Percentiles rank a stretch among this genome's conserved stretches.
These are phyloP conservation scores for Lycocerus yunnanus DNA, from an alignment of 2,888 invertebrate genomes.

Conservation along the genomic window DNA sequence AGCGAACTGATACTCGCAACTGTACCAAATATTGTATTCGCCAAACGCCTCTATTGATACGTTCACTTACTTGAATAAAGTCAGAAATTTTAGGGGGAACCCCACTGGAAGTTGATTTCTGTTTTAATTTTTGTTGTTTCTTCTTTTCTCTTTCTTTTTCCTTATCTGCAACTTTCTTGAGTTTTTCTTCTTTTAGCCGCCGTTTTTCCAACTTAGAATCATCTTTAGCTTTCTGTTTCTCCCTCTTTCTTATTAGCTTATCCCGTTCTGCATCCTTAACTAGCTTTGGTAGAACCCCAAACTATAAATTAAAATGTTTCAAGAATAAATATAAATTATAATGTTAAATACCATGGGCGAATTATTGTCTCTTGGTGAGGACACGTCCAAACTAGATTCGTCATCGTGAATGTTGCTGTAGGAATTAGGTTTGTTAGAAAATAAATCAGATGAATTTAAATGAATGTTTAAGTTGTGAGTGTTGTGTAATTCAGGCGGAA, in stretches of 20 bases:
- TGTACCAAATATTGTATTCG: neutral
- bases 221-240: constrained; percentile 72
- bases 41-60: neutral
- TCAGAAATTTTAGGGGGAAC: constrained; percentile 54
- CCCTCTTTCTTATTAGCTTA: constrained; percentile 65
- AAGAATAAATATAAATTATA: constrained; percentile 13
- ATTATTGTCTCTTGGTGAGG: constrained; percentile 68
- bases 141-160: constrained; percentile 66
- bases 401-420: constrained; percentile 63
- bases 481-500: constrained; percentile 67
- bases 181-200: constrained; percentile 69
- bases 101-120: constrained; percentile 56
- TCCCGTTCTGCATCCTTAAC: constrained; percentile 62
- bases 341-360: constrained; percentile 61
- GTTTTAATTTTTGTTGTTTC: constrained; percentile 68
- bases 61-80: constrained; percentile 47
- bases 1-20: no score
- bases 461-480: constrained; percentile 52
- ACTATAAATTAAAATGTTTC: constrained; percentile 46
- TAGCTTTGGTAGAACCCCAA: constrained; percentile 59
- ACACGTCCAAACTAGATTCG: constrained; percentile 68
- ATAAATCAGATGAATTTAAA: constrained; percentile 52
- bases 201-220: constrained; percentile 72
- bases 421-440: constrained; percentile 55
- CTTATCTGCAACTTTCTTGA: constrained; percentile 67